Conservation (phyloP, 2,888 invertebrate species). For the Calliopum simillimum region DNA sequence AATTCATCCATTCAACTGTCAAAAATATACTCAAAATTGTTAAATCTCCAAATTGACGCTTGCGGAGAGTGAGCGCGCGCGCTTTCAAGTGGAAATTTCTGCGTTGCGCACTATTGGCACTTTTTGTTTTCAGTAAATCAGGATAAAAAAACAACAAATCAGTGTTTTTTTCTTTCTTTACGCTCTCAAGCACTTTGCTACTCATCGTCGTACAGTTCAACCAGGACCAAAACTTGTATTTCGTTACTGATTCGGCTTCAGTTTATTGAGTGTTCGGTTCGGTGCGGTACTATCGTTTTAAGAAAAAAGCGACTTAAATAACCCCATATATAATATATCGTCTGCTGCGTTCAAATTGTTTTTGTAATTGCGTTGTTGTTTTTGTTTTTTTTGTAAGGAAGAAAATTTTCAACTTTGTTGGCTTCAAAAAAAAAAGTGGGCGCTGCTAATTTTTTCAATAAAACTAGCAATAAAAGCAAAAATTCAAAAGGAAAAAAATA, state of each 20-base stretch:
- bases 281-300: slow-evolving; percentile 29
- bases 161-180: neutral
- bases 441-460: neutral
- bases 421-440: slow-evolving; percentile 1
- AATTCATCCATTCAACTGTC: too few species aligned
- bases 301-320: slow-evolving; percentile 10
- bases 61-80: neutral
- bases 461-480: slow-evolving; percentile 25
- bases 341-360: slow-evolving; percentile 19
- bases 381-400: neutral
- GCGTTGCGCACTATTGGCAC: slow-evolving; percentile 24
- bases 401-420: neutral
- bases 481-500: slow-evolving; percentile 15
- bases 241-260: slow-evolving; percentile 30
- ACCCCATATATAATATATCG: slow-evolving; percentile 8
- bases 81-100: slow-evolving; percentile 27
- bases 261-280: slow-evolving; percentile 35
- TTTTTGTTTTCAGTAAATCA: slow-evolving; percentile 19
- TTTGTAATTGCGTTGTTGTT: slow-evolving; percentile 36
- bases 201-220: neutral
- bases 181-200: neutral
- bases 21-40: neutral
- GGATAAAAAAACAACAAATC: slow-evolving; percentile 15
- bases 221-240: slow-evolving; percentile 34
- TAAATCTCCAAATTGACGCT: neutral